Conservation (phyloP, 2,113 vertebrate genomes). For the Xiphias gladius region DNA sequence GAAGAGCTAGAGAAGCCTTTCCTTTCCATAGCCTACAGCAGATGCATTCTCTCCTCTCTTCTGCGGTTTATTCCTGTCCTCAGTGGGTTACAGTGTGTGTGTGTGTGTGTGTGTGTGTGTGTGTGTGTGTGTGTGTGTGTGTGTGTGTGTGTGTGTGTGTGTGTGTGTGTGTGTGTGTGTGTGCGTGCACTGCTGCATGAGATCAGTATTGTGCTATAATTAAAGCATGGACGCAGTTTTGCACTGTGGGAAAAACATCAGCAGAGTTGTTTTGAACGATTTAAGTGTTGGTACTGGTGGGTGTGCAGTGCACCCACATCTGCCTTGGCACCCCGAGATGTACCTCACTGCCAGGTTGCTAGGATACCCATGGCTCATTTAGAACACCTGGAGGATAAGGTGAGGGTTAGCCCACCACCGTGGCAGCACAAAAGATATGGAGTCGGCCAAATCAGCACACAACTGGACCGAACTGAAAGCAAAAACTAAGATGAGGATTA, state of each 20-base stretch:
- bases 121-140: constrained; percentile 13
- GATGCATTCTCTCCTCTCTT: constrained; percentile 25
- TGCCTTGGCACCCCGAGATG: constrained; percentile 14
- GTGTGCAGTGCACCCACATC: constrained; percentile 60
- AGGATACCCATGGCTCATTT: constrained; percentile 53
- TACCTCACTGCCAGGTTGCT: constrained; percentile 45
- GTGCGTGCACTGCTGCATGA: constrained; percentile 11
- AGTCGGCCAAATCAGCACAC: constrained; percentile 33
- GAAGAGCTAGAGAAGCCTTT: constrained; percentile 20
- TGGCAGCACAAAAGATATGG: constrained; percentile 40
- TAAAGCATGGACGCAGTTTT: constrained; percentile 27
- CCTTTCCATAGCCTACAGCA: constrained; percentile 18
- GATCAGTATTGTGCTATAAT: constrained; percentile 25
- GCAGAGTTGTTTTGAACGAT: constrained; percentile 43
- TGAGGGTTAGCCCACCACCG: constrained; percentile 50
- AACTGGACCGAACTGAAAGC: constrained; percentile 5
- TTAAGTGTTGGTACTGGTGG: background rate
- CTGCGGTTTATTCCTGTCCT: constrained; percentile 33
- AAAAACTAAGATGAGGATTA: constrained; percentile 49
- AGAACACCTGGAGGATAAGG: constrained; percentile 75
- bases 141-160: background rate
- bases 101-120: constrained; percentile 1
- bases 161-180: constrained; percentile 12
- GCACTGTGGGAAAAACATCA: constrained; percentile 23
- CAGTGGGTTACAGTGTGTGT: constrained; percentile 18